These are phyloP conservation scores for Agonopterix arenella DNA, from an alignment of 2,888 invertebrate genomes.

Conservation along the genomic window DNA sequence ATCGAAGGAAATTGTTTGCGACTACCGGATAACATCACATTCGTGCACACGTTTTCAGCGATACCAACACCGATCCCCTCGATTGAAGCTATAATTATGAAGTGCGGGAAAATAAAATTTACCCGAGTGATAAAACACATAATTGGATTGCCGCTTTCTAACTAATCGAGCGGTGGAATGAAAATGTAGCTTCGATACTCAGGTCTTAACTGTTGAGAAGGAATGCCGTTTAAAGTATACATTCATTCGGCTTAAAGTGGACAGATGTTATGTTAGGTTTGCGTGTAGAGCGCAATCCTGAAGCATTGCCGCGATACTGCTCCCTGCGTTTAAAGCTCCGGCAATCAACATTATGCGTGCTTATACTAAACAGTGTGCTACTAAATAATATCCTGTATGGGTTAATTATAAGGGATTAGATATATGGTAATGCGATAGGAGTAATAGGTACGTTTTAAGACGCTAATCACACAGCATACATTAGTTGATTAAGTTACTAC, in stretches of 20 bases:
- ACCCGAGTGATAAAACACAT: slow-evolving; percentile 22
- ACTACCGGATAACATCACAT: slow-evolving; percentile 20
- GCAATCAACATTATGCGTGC: slow-evolving; percentile 24
- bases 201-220: slow-evolving; percentile 20
- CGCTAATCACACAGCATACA: slow-evolving; percentile 47
- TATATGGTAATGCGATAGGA: not conserved
- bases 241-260: slow-evolving; percentile 37
- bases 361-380: slow-evolving; percentile 6
- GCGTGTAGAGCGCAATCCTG: slow-evolving; percentile 39
- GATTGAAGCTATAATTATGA: slow-evolving; percentile 9
- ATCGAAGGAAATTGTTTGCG: slow-evolving; percentile 28
- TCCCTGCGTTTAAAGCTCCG: slow-evolving; percentile 23
- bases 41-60: slow-evolving; percentile 6
- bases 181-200: slow-evolving; percentile 28
- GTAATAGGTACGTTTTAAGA: slow-evolving; percentile 20
- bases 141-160: slow-evolving; percentile 20
- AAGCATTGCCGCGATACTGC: slow-evolving; percentile 27
- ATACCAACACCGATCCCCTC: slow-evolving; percentile 5
- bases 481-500: slow-evolving; percentile 51
- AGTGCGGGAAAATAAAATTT: slow-evolving; percentile 9
- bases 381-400: slow-evolving; percentile 4
- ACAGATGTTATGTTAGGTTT: slow-evolving; percentile 48
- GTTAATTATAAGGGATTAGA: slow-evolving; percentile 5
- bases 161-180: slow-evolving; percentile 23
- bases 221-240: slow-evolving; percentile 34